These are phyloP conservation scores for Galerucella pusilla DNA, from an alignment of 2,888 invertebrate genomes.

Conservation along the genomic window DNA sequence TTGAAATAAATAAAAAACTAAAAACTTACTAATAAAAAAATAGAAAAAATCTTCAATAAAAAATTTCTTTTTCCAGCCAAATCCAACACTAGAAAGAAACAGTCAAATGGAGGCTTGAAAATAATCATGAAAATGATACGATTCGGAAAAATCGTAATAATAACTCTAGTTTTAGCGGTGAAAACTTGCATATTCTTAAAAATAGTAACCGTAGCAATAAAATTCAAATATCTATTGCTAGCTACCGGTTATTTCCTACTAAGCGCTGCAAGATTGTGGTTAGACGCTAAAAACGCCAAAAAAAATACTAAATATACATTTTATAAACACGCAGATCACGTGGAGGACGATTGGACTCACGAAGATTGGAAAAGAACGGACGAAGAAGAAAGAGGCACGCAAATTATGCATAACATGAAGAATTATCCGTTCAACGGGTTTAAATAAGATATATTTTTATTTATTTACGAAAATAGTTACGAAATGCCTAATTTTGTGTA, in stretches of 20 bases:
- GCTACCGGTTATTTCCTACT: slow-evolving; percentile 76
- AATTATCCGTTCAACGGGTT: slow-evolving; percentile 1
- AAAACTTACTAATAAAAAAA: neutral
- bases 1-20: neutral
- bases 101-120: slow-evolving; percentile 65
- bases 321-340: slow-evolving; percentile 81
- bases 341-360: slow-evolving; percentile 68
- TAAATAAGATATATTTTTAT: neutral
- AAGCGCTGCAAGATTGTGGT: slow-evolving; percentile 78
- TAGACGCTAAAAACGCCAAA: slow-evolving; percentile 76
- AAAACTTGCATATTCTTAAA: slow-evolving; percentile 79
- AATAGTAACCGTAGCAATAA: slow-evolving; percentile 76
- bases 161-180: slow-evolving; percentile 76
- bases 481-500: no score
- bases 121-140: slow-evolving; percentile 77
- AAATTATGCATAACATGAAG: neutral
- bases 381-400: slow-evolving; percentile 11
- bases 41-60: neutral
- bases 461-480: no score
- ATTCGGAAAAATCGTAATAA: slow-evolving; percentile 73
- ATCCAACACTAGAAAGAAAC: neutral
- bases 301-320: slow-evolving; percentile 81
- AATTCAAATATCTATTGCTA: slow-evolving; percentile 82
- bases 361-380: slow-evolving; percentile 39
- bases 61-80: neutral